A percentile compares a stretch with the other conserved stretches of the same genome.
phyloP scores from a whole-genome alignment of 1,140 invertebrate species.

The Hycleus phaleratus region DNA sequence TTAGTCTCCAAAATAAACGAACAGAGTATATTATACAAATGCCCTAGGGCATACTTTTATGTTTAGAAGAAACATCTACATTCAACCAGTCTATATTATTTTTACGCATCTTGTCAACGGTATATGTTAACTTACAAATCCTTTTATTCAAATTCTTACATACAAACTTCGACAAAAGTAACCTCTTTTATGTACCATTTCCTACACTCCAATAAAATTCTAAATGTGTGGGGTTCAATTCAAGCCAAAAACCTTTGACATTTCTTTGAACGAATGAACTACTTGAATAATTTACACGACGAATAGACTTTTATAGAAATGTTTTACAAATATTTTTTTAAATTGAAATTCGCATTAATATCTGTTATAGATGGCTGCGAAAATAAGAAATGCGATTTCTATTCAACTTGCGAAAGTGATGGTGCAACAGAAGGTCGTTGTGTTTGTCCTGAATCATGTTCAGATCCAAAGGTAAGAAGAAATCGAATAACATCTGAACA shows the following conservation, averaged over 20 bases:
- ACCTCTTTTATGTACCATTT: background rate
- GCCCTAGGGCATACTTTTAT: slow-evolving; percentile 11
- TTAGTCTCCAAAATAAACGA: slow-evolving; percentile 14
- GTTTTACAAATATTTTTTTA: background rate
- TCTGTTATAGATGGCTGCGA: slow-evolving; percentile 74
- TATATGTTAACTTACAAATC: slow-evolving; percentile 2
- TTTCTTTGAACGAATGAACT: background rate
- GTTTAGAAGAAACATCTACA: slow-evolving; percentile 8
- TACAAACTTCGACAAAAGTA: background rate
- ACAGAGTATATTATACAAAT: slow-evolving; percentile 12
- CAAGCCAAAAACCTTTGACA: background rate
- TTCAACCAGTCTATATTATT: slow-evolving; percentile 2
- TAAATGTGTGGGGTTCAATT: background rate
- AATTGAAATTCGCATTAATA: background rate
- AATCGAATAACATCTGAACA: background rate
- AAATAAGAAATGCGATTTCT: slow-evolving; percentile 77
- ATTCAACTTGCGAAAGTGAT: slow-evolving; percentile 73
- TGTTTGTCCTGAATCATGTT: slow-evolving; percentile 70
- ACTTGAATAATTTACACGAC: background rate
- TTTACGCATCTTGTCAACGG: slow-evolving; percentile 8
- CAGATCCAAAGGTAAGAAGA: slow-evolving; percentile 54
- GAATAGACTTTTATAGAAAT: background rate
- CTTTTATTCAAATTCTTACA: slow-evolving; percentile 1
- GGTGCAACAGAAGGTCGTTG: slow-evolving; percentile 66
- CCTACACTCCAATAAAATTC: background rate